These are phyloP conservation scores for Chaenogobius annularis DNA, from an alignment of 2,113 vertebrate species.

Conservation along the genomic window DNA sequence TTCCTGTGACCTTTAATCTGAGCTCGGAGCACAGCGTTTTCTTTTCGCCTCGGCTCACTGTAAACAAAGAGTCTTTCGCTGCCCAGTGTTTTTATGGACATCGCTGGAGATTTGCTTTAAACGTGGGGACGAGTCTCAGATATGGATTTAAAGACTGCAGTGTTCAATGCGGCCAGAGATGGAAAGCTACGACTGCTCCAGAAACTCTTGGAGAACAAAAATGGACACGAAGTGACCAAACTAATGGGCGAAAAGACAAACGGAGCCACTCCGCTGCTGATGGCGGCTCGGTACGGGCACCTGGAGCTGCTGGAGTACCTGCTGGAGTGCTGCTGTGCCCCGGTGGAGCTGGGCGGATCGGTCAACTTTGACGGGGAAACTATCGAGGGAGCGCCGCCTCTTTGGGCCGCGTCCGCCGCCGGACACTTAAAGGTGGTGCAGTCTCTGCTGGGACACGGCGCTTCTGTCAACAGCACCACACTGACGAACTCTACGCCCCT, in stretches of 20 bases:
- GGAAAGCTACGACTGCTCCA: conserved; percentile 94
- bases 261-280: conserved; percentile 93
- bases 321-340: conserved; percentile 90
- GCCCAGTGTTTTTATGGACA: conserved; percentile 1
- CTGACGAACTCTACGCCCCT: conserved; percentile 95
- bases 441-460: conserved; percentile 91
- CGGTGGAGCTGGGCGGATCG: conserved; percentile 90
- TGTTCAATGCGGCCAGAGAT: conserved; percentile 97
- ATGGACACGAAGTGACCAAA: conserved; percentile 85
- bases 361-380: conserved; percentile 98
- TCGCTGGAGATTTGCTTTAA: not conserved
- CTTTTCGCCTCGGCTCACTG: conserved; percentile 36
- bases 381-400: conserved; percentile 93
- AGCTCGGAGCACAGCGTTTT: conserved; percentile 7
- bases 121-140: not conserved
- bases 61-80: conserved; percentile 63
- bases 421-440: conserved; percentile 96
- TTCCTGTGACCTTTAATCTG: not conserved
- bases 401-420: conserved; percentile 95
- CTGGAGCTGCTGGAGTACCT: conserved; percentile 96
- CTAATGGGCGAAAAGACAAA: conserved; percentile 93
- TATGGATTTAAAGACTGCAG: conserved; percentile 98
- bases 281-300: conserved; percentile 96
- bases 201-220: conserved; percentile 93
- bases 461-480: conserved; percentile 96